Evolutionary conservation across 2,797 vertebrate genomes (phyloP).

Genomic region (Botia kubotai): DNA sequence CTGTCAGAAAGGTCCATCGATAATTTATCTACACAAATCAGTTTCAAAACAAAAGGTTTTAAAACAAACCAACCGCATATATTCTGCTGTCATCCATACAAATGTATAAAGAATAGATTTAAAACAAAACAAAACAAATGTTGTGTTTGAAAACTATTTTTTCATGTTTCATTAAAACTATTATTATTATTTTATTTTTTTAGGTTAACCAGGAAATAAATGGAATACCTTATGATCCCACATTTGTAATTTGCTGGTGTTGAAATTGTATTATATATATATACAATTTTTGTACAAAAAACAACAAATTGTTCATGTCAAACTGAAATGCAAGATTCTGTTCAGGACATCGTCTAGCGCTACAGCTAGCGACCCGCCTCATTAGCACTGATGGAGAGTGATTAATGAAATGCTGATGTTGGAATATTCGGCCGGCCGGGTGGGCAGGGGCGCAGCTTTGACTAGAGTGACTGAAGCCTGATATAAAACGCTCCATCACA

Average conservation of each 20-base stretch:
- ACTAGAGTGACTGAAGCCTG: conserved; percentile 52
- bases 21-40: neutral
- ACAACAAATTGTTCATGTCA: neutral
- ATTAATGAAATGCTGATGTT: conserved; percentile 65
- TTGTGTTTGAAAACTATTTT: too few species aligned
- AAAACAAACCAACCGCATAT: neutral
- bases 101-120: neutral
- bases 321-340: neutral
- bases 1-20: neutral
- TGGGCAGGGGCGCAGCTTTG: conserved; percentile 41
- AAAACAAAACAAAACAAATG: too few species aligned
- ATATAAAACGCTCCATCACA: conserved; percentile 57
- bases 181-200: too few species aligned
- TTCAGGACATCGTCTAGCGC: neutral
- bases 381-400: conserved; percentile 51
- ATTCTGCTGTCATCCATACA: neutral
- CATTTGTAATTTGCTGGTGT: too few species aligned
- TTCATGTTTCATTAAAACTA: too few species aligned
- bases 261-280: too few species aligned
- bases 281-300: neutral
- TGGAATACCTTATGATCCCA: too few species aligned
- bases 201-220: too few species aligned
- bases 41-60: too few species aligned
- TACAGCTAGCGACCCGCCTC: conserved; percentile 54
- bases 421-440: conserved; percentile 54